Percentiles rank a stretch among this genome's conserved stretches.
phyloP scores from a whole-genome alignment of 2,797 vertebrate genomes.

The Syndactyla subalaris region DNA sequence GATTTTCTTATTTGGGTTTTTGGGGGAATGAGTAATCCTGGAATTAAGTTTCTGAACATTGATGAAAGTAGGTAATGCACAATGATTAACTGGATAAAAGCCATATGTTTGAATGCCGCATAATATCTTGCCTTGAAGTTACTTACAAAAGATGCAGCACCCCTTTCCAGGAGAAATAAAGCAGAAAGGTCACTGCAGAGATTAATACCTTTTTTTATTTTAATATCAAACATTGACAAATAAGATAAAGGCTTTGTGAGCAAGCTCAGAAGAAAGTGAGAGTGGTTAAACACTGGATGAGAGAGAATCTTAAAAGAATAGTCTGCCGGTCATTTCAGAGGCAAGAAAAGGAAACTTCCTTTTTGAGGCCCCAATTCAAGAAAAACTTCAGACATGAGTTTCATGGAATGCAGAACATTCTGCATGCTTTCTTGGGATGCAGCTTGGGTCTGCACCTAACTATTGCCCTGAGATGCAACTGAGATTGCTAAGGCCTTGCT shows the following conservation, averaged over 20 bases:
- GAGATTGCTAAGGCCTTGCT: background rate
- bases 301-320: constrained; percentile 6
- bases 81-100: constrained; percentile 83
- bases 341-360: background rate
- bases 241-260: constrained; percentile 65
- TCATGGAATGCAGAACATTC: background rate
- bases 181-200: constrained; percentile 71
- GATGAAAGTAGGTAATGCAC: constrained; percentile 82
- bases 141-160: constrained; percentile 71
- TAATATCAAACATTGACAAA: constrained; percentile 78
- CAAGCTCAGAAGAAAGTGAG: constrained; percentile 41
- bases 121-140: constrained; percentile 73
- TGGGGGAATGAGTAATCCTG: constrained; percentile 77
- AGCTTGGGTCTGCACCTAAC: background rate
- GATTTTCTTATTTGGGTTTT: constrained; percentile 80
- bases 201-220: constrained; percentile 75
- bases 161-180: constrained; percentile 68
- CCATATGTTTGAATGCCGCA: constrained; percentile 65
- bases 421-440: background rate
- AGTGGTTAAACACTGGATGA: background rate
- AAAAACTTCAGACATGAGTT: background rate
- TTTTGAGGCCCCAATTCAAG: background rate
- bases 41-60: constrained; percentile 80
- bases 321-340: background rate
- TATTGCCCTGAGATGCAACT: rapidly evolving